These are phyloP conservation scores for Strigamia crassipes DNA, from an alignment of 2,888 invertebrate genomes.

Conservation along the genomic window DNA sequence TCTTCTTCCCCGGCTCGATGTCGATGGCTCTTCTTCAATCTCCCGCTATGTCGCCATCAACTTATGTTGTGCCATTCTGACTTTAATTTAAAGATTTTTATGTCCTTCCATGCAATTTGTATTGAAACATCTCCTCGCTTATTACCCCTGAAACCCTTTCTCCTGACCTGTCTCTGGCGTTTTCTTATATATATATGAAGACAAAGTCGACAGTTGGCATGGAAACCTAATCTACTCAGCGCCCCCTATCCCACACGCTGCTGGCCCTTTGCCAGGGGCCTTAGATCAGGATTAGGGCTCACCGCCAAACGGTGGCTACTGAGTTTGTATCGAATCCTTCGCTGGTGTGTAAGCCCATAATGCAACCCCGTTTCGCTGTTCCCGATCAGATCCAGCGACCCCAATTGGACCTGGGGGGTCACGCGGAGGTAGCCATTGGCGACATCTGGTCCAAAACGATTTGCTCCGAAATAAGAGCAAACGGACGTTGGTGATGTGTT, in stretches of 20 bases:
- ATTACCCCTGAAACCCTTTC: background rate
- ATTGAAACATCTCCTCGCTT: background rate
- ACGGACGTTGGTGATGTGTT: slow-evolving; percentile 15
- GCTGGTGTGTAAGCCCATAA: background rate
- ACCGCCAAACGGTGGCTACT: slow-evolving; percentile 15
- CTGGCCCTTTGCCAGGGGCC: background rate
- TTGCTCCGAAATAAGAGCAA: background rate
- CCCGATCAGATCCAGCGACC: background rate
- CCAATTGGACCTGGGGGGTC: slow-evolving; percentile 7
- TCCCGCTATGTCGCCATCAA: background rate
- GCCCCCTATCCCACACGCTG: background rate
- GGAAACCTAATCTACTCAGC: slow-evolving; percentile 17
- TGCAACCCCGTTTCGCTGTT: background rate
- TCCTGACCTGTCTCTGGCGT: slow-evolving; percentile 13
- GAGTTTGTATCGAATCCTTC: background rate
- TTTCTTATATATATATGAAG: slow-evolving; percentile 20
- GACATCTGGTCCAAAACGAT: slow-evolving; percentile 20
- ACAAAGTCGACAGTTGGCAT: slow-evolving; percentile 19
- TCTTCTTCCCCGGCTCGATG: too few species aligned
- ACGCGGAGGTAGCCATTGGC: slow-evolving; percentile 1
- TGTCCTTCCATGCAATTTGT: background rate
- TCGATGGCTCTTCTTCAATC: background rate
- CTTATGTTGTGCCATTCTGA: background rate
- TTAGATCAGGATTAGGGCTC: slow-evolving; percentile 30
- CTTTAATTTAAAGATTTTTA: background rate